A percentile compares a stretch with the other conserved stretches of the same genome.
phyloP scores from a whole-genome alignment of 2,888 invertebrate species.

The Epinotia demarniana region DNA sequence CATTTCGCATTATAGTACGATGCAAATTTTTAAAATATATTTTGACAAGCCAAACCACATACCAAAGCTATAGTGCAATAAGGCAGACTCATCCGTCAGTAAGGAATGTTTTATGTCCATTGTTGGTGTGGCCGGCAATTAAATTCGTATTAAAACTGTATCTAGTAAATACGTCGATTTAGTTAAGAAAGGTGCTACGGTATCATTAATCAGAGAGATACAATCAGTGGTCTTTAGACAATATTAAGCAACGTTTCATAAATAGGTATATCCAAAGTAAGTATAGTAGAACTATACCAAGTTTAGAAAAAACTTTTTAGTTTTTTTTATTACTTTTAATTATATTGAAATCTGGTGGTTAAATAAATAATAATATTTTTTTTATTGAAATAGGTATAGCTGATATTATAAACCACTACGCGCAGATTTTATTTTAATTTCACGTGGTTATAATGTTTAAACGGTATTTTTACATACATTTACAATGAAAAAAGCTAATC shows the following conservation, averaged over 20 bases:
- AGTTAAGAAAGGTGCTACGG: conserved; percentile 36
- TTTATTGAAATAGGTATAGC: too few species aligned
- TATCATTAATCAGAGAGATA: conserved; percentile 39
- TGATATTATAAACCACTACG: too few species aligned
- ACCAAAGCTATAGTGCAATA: conserved; percentile 9
- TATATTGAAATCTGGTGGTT: too few species aligned
- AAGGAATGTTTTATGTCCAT: conserved; percentile 47
- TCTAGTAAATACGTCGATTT: conserved; percentile 41
- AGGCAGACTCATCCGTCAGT: conserved; percentile 39
- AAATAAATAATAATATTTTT: too few species aligned
- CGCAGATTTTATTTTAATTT: too few species aligned
- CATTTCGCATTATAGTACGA: too few species aligned
- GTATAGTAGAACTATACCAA: not conserved
- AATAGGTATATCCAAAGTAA: not conserved
- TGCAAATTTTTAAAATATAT: not conserved
- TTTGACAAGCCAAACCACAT: conserved; percentile 7
- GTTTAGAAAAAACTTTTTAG: too few species aligned
- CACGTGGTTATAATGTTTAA: too few species aligned
- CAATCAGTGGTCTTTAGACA: conserved; percentile 29
- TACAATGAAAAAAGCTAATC: too few species aligned
- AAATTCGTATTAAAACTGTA: conserved; percentile 49
- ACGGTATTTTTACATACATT: too few species aligned
- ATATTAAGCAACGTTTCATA: conserved; percentile 29
- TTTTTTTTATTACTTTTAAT: too few species aligned
- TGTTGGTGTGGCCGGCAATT: conserved; percentile 47